Evolutionary conservation across 2,797 vertebrate genomes (phyloP), one percentile per base, ranked within the genome.

Genomic region (Eutrigla gurnardus): DNA sequence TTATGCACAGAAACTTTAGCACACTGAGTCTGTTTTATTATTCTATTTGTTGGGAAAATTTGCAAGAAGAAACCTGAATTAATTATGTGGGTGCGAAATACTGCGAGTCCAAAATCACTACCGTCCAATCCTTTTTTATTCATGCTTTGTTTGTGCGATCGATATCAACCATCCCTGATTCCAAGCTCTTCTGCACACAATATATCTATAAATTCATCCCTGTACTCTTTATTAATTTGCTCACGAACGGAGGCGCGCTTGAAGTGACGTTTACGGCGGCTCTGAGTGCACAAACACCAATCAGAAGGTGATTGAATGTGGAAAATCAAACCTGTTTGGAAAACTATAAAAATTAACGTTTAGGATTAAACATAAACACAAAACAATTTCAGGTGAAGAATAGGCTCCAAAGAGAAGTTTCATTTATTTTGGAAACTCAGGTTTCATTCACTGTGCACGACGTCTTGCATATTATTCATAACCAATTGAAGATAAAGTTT

Each of bases 341-440:
- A 55, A 7, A 17, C 13, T 40, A 40, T 46, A 25, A 1, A 25
- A 25, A 25, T 25, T 1, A 25, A 25, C 25, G 25, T 25, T 25
- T 25, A 25, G 25, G 25, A 25, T 25, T 25, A 25, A 25, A 25
- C 25, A 25, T 25, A 25, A 25, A 2, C 25, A 25, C 25, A 25
- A 1, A 25, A 25, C 50, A 32, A 3, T 25, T 52, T 25, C 50
- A 32, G 6, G 6, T 1, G 1, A 15, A 8, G 35, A 7, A 36
- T 35, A 35, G 25, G 25, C 25, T 25, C 25, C 25, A 25, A 25
- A 25, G 25, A 25, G 25, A 25, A 25, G 25, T 80, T 75, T 35
- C 5, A 36, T 15, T 83, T 75, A 81, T 80, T 59, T 64, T 49
- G 66, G 59, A 10, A 36, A 52, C 49, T 78, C 45, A 65, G 58